These are phyloP conservation scores for Teleogryllus oceanicus DNA, from an alignment of 2,888 invertebrate genomes.

Conservation along the genomic window DNA sequence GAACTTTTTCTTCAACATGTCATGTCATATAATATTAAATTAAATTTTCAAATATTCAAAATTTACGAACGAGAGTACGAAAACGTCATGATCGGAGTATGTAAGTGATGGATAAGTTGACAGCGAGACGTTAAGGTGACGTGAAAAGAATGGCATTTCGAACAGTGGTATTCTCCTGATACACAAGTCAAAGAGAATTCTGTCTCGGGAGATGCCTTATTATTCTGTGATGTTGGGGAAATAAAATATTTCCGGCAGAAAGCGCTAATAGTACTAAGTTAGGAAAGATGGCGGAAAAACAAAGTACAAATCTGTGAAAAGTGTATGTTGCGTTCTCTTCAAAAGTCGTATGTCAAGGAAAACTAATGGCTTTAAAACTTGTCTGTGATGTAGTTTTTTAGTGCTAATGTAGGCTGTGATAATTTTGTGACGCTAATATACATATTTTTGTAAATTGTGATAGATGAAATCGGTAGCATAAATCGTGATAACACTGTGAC, in stretches of 20 bases:
- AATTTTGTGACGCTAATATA: background rate
- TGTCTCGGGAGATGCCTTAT: no score
- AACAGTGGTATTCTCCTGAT: no score
- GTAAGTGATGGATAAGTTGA: no score
- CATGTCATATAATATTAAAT: no score
- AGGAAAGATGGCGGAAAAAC: conserved; percentile 22
- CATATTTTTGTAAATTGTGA: background rate
- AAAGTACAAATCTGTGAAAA: background rate
- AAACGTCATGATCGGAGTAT: no score
- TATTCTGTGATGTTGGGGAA: no score
- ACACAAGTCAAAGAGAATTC: no score
- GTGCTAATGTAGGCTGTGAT: background rate
- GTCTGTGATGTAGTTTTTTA: background rate
- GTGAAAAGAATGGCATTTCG: no score
- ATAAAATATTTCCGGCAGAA: conserved; percentile 21
- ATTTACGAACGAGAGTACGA: no score
- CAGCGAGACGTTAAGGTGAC: no score
- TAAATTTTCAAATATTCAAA: no score
- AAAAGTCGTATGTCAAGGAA: background rate
- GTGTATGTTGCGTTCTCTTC: background rate
- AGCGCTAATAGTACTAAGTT: background rate
- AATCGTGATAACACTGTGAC: background rate
- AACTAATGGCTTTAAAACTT: background rate
- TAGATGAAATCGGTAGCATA: background rate
- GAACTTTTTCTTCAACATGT: no score